Conservation (phyloP, 2,797 vertebrate genomes). For the Knipowitschia caucasica region DNA sequence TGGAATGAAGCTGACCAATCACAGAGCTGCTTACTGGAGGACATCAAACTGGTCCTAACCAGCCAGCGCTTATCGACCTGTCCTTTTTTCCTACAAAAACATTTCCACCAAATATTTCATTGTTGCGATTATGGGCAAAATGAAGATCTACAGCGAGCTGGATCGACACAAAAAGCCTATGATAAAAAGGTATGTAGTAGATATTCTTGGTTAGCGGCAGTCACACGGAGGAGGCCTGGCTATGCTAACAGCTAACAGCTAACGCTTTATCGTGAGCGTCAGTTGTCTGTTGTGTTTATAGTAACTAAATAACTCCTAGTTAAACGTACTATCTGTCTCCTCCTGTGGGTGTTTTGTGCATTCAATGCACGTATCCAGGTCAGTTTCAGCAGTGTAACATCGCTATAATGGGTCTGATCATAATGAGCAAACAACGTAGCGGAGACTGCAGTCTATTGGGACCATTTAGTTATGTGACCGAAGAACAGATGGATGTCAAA, state of each 20-base stretch:
- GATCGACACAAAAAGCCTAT: conserved; percentile 60
- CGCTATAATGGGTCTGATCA: no score
- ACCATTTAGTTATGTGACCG: no score
- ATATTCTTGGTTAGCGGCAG: background rate
- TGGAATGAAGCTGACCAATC: conserved; percentile 55
- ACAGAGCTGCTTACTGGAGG: conserved; percentile 17
- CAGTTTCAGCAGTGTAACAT: background rate
- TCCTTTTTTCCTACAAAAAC: conserved; percentile 16
- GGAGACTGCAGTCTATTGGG: no score
- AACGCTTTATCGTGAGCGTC: no score
- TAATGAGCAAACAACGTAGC: no score
- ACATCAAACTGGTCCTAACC: no score
- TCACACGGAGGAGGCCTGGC: conserved; percentile 8
- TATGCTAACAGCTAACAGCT: conserved; percentile 13
- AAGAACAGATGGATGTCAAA: no score
- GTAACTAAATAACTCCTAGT: background rate
- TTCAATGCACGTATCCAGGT: background rate
- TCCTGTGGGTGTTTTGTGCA: background rate
- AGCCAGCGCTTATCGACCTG: background rate
- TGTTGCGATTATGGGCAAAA: conserved; percentile 63
- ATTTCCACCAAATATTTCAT: conserved; percentile 15
- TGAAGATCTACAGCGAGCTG: conserved; percentile 41
- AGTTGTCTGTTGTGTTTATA: background rate
- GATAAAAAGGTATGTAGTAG: conserved; percentile 78
- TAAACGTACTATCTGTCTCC: background rate